Evolutionary conservation across 2,888 invertebrate genomes (phyloP).

Genomic region (Lepeophtheirus nordmannii): DNA sequence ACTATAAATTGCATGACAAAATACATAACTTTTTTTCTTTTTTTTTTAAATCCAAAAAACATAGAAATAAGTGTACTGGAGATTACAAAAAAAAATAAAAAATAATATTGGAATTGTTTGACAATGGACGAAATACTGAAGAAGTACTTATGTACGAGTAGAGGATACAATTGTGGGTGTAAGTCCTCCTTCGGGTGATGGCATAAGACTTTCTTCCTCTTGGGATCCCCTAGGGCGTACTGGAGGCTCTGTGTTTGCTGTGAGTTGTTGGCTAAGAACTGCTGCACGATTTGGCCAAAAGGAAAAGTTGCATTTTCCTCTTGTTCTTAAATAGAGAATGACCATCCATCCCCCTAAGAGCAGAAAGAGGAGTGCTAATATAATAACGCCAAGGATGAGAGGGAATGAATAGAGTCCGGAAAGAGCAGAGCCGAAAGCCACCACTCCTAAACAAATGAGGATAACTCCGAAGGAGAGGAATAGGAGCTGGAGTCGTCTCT

Average conservation of each 20-base stretch:
- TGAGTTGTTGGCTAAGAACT: neutral
- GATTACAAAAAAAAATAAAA: too few relatives aligned
- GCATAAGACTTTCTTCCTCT: slow-evolving; percentile 5
- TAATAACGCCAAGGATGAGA: neutral
- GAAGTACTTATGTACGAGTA: neutral
- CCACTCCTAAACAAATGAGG: neutral
- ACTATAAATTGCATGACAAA: too few relatives aligned
- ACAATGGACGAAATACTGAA: neutral
- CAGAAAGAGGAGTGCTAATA: neutral
- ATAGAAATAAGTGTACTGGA: too few relatives aligned
- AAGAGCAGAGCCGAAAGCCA: neutral
- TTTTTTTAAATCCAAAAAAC: too few relatives aligned
- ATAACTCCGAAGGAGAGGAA: neutral
- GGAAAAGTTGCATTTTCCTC: slow-evolving; percentile 9
- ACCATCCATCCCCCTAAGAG: neutral
- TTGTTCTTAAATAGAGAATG: neutral
- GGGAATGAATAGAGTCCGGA: neutral
- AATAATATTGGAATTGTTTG: too few relatives aligned
- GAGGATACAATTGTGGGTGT: too few relatives aligned
- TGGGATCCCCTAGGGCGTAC: neutral
- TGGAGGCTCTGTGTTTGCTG: neutral
- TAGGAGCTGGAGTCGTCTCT: neutral
- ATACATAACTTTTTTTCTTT: too few relatives aligned
- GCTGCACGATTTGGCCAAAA: slow-evolving; percentile 14
- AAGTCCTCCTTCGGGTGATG: neutral